phyloP scores from a whole-genome alignment of 2,888 invertebrate species.

The Ethmia dodecea region DNA sequence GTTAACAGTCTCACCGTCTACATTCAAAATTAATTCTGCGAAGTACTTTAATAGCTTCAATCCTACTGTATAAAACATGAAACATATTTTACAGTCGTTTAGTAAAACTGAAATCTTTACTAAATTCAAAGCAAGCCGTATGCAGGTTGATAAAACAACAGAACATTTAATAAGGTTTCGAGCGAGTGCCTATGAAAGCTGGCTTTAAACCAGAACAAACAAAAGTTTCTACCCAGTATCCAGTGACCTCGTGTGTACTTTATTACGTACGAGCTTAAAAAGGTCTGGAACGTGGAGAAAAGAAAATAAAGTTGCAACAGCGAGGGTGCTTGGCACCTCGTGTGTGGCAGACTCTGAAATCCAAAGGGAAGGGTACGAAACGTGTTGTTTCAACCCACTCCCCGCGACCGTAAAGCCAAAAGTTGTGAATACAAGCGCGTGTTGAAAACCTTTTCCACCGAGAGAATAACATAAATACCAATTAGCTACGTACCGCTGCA shows the following conservation, averaged over 20 bases:
- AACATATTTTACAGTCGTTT: neutral
- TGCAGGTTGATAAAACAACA: neutral
- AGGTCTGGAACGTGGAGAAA: constrained; percentile 32
- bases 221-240: constrained; percentile 25
- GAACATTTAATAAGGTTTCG: neutral
- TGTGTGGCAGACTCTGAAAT: constrained; percentile 40
- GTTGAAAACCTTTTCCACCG: constrained; percentile 5
- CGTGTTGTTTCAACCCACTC: constrained; percentile 36
- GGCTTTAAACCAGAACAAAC: constrained; percentile 25
- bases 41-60: neutral
- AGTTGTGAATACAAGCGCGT: neutral
- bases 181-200: constrained; percentile 19
- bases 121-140: neutral
- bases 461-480: constrained; percentile 37
- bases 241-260: constrained; percentile 26
- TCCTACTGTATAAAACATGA: neutral
- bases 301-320: constrained; percentile 38
- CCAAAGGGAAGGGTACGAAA: constrained; percentile 25
- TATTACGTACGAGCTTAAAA: constrained; percentile 30
- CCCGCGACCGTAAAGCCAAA: neutral
- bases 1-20: constrained; percentile 13
- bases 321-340: constrained; percentile 33
- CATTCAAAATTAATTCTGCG: constrained; percentile 9
- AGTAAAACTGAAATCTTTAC: neutral
- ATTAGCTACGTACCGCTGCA: constrained; percentile 32